These are phyloP conservation scores for Steinernema feltiae DNA, from an alignment of 1,140 invertebrate genomes.

Conservation along the genomic window DNA sequence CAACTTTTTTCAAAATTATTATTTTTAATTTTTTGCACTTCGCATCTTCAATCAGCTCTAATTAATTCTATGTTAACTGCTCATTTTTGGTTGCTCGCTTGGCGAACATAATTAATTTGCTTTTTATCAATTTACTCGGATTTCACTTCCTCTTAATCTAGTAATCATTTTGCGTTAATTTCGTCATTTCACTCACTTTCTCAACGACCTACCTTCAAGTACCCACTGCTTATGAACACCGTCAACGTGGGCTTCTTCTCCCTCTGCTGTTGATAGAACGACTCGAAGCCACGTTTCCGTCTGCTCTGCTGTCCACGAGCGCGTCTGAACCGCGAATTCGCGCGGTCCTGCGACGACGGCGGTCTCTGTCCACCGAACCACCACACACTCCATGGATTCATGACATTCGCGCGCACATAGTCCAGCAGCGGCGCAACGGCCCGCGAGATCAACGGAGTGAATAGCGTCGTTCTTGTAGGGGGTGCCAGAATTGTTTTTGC, in stretches of 20 bases:
- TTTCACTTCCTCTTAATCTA: neutral
- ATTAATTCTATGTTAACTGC: too few species aligned
- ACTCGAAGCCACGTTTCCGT: neutral
- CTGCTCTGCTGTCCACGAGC: too few species aligned
- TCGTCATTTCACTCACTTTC: neutral
- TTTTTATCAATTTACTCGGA: neutral
- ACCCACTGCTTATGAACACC: constrained; percentile 40
- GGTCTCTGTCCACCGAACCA: neutral
- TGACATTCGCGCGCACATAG: neutral
- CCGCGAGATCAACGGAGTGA: neutral
- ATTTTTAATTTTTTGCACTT: neutral
- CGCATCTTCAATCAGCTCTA: too few species aligned
- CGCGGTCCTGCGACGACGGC: neutral
- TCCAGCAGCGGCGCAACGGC: neutral
- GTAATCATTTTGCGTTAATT: neutral
- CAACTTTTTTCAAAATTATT: neutral
- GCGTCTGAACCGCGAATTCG: too few species aligned
- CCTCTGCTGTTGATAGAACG: constrained; percentile 19
- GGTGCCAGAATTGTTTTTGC: neutral
- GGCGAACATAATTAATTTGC: too few species aligned
- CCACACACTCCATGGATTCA: neutral
- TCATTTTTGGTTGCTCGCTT: too few species aligned
- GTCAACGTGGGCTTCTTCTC: constrained; percentile 41
- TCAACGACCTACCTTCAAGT: constrained; percentile 42
- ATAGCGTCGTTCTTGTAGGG: neutral